Conservation (phyloP, 2,797 vertebrate genomes). For the Argyrosomus regius region DNA sequence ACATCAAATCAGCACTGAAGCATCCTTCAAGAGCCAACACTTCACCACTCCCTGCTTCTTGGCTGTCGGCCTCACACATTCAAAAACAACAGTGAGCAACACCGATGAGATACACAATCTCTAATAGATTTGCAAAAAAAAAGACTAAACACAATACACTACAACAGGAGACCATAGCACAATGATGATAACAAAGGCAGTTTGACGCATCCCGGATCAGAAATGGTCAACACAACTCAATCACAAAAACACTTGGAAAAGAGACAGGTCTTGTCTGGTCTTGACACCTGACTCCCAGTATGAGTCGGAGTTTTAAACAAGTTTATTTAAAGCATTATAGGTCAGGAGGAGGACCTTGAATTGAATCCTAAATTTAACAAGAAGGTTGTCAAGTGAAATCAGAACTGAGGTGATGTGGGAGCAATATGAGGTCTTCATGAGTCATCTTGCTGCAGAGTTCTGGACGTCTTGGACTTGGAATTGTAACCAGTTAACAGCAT, state of each 20-base stretch:
- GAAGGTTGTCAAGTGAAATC: neutral
- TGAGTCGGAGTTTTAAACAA: neutral
- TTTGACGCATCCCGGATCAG: too few species aligned
- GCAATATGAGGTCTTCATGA: neutral
- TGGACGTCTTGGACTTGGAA: neutral
- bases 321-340: too few species aligned
- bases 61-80: slow-evolving; percentile 80
- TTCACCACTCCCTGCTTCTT: slow-evolving; percentile 75
- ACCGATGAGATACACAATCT: neutral
- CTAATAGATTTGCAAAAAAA: neutral
- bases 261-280: too few species aligned
- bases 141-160: too few species aligned
- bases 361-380: too few species aligned
- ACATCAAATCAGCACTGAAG: slow-evolving; percentile 83
- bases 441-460: neutral
- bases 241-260: too few species aligned
- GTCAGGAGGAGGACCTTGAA: too few species aligned
- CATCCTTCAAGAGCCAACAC: slow-evolving; percentile 85
- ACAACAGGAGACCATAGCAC: too few species aligned
- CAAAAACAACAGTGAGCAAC: slow-evolving; percentile 77
- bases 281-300: too few species aligned
- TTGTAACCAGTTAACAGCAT: neutral
- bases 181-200: too few species aligned
- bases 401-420: neutral
- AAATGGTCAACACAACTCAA: too few species aligned